Evolutionary conservation across 2,888 invertebrate genomes (phyloP).

Genomic region (Apocheima hispidaria): DNA sequence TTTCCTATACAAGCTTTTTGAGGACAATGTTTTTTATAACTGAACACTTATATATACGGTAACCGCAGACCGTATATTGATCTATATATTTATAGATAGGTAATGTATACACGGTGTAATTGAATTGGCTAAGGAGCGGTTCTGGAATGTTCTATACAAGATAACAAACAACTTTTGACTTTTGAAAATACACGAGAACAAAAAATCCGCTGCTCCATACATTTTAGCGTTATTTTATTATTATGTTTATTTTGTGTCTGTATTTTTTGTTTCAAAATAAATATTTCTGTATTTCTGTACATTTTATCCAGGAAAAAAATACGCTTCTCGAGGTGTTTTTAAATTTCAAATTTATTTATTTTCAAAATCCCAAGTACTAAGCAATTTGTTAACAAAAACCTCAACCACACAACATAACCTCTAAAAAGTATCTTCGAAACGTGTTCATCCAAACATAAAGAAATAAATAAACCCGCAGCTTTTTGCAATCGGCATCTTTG

Average conservation of each 20-base stretch:
- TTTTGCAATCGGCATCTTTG: slow-evolving; percentile 37
- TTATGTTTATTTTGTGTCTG: neutral
- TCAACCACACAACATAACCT: slow-evolving; percentile 3
- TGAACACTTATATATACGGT: slow-evolving; percentile 1
- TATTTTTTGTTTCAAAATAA: neutral
- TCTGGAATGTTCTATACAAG: too few species aligned
- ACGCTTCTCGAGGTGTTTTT: too few species aligned
- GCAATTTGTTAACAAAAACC: neutral
- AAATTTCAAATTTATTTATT: too few species aligned
- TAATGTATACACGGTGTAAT: neutral
- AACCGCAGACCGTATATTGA: neutral
- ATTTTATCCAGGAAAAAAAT: too few species aligned
- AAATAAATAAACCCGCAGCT: slow-evolving; percentile 31
- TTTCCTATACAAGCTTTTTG: slow-evolving; percentile 66
- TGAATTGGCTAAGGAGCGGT: too few species aligned
- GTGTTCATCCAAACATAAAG: slow-evolving; percentile 31
- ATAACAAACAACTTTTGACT: too few species aligned
- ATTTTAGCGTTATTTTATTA: too few species aligned
- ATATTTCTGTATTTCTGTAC: neutral
- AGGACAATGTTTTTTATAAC: slow-evolving; percentile 65
- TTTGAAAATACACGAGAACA: too few species aligned
- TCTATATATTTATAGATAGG: neutral
- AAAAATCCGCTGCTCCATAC: too few species aligned
- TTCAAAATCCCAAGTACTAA: too few species aligned
- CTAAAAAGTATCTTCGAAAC: slow-evolving; percentile 19